These are phyloP conservation scores for Pristionchus maxplancki DNA, from an alignment of 2,888 invertebrate species.

Conservation along the genomic window DNA sequence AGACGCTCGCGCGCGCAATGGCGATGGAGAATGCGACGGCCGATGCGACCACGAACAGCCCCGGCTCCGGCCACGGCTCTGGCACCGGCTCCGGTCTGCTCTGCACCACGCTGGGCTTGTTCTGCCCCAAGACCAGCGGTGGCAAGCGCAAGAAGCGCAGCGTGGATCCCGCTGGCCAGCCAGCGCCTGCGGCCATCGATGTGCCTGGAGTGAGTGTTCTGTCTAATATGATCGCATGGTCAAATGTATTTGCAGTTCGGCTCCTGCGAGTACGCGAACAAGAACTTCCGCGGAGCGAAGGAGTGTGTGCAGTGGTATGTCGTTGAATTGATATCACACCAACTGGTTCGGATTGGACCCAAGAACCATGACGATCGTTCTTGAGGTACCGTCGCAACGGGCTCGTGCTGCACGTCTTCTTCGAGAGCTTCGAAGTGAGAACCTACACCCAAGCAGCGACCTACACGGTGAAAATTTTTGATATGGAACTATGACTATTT, in stretches of 20 bases:
- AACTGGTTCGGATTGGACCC: neutral
- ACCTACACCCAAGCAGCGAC: neutral
- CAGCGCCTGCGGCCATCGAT: too few relatives aligned
- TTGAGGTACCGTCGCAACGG: conserved; percentile 7
- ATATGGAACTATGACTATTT: neutral
- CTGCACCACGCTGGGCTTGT: neutral
- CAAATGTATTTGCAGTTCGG: neutral
- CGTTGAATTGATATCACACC: neutral
- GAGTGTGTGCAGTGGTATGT: neutral
- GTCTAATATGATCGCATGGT: neutral
- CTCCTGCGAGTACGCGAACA: neutral
- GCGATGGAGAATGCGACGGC: too few relatives aligned
- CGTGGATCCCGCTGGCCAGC: too few relatives aligned
- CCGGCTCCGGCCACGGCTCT: too few relatives aligned
- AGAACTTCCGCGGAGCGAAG: neutral
- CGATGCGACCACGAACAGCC: too few relatives aligned
- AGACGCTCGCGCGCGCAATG: too few relatives aligned
- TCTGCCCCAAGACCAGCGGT: neutral
- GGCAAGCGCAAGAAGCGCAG: too few relatives aligned
- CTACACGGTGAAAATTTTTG: neutral
- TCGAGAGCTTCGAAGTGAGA: neutral
- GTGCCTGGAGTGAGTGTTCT: neutral
- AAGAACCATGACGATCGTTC: neutral
- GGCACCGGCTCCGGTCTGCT: neutral
- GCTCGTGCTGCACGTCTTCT: neutral